Percentiles rank a stretch among this genome's conserved stretches.
phyloP scores from a whole-genome alignment of 2,797 vertebrate genomes.

The Pachyuromys duprasi region DNA sequence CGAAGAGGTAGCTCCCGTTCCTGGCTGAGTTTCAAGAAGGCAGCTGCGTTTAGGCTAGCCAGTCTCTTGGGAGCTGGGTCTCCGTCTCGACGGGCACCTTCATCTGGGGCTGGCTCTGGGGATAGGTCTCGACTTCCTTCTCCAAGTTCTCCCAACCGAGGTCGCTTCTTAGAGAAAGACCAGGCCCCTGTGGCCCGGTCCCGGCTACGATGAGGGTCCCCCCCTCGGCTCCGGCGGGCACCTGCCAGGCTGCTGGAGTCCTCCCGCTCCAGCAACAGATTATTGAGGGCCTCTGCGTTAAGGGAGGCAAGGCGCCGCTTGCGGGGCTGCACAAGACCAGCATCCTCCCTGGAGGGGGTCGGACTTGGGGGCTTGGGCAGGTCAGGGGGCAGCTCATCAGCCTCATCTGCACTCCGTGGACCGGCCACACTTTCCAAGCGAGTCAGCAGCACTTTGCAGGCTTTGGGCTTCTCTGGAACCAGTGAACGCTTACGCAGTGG shows the following conservation, averaged over 20 bases:
- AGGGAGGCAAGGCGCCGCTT: slow-evolving; percentile 96
- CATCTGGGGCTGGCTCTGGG: slow-evolving; percentile 85
- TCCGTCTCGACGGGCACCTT: slow-evolving; percentile 84
- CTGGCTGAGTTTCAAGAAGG: slow-evolving; percentile 96
- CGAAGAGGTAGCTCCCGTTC: slow-evolving; percentile 88
- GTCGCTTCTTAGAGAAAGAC: slow-evolving; percentile 84
- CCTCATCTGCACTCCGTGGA: slow-evolving; percentile 83
- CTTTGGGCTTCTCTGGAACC: slow-evolving; percentile 90
- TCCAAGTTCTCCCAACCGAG: slow-evolving; percentile 78
- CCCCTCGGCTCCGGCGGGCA: slow-evolving; percentile 83
- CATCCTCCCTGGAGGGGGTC: slow-evolving; percentile 61
- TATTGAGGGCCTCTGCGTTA: slow-evolving; percentile 98
- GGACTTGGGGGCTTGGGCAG: slow-evolving; percentile 90
- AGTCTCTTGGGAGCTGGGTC: slow-evolving; percentile 94
- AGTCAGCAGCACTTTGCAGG: slow-evolving; percentile 96
- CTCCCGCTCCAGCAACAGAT: slow-evolving; percentile 93
- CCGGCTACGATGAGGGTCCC: slow-evolving; percentile 82
- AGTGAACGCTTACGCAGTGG: slow-evolving; percentile 90
- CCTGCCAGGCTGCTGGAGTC: slow-evolving; percentile 82
- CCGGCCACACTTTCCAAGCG: slow-evolving; percentile 92
- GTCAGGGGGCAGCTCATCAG: slow-evolving; percentile 76
- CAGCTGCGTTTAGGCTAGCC: slow-evolving; percentile 96
- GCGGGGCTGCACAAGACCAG: slow-evolving; percentile 89
- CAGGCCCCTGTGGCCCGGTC: slow-evolving; percentile 83
- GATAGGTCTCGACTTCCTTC: slow-evolving; percentile 83